Percentiles rank a stretch among this genome's conserved stretches.
Evolutionary conservation across 2,113 vertebrate genomes (phyloP).

Genomic region (Chelonoidis abingdonii): DNA sequence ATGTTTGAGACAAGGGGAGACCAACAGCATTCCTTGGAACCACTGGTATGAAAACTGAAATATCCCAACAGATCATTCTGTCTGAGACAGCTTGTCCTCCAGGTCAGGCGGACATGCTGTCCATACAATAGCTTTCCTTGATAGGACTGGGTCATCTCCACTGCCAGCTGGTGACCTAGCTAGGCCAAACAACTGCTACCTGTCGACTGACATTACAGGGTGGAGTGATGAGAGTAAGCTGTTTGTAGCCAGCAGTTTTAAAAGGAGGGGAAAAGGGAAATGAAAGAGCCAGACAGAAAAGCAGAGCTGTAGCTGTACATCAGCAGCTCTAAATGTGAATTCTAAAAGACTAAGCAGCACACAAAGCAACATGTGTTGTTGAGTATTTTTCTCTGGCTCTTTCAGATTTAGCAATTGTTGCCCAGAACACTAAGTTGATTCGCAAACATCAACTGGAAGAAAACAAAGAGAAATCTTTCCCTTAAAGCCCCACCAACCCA

Average conservation of each 20-base stretch:
- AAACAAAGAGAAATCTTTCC: background rate
- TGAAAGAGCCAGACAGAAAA: constrained; percentile 26
- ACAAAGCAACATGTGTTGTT: background rate
- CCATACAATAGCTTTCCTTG: constrained; percentile 3
- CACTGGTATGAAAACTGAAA: constrained; percentile 82
- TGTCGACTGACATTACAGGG: constrained; percentile 81
- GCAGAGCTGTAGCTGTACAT: background rate
- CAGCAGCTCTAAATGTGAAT: background rate
- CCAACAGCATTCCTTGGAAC: constrained; percentile 89
- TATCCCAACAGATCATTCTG: constrained; percentile 77
- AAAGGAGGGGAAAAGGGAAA: constrained; percentile 54
- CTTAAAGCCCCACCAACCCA: background rate
- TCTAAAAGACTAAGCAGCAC: background rate
- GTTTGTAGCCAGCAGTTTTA: constrained; percentile 46
- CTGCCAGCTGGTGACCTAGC: constrained; percentile 79
- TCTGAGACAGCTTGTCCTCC: constrained; percentile 73
- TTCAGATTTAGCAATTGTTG: background rate
- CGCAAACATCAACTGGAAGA: background rate
- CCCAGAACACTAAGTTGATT: constrained; percentile 13
- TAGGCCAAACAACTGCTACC: constrained; percentile 79
- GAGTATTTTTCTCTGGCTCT: background rate
- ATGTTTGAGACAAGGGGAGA: constrained; percentile 75
- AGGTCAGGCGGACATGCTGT: constrained; percentile 49
- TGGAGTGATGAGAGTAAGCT: constrained; percentile 74
- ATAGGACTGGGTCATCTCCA: constrained; percentile 63